phyloP scores from a whole-genome alignment of 53 echinoderm and acorn worm genomes.

The Echinarachnius parma region DNA sequence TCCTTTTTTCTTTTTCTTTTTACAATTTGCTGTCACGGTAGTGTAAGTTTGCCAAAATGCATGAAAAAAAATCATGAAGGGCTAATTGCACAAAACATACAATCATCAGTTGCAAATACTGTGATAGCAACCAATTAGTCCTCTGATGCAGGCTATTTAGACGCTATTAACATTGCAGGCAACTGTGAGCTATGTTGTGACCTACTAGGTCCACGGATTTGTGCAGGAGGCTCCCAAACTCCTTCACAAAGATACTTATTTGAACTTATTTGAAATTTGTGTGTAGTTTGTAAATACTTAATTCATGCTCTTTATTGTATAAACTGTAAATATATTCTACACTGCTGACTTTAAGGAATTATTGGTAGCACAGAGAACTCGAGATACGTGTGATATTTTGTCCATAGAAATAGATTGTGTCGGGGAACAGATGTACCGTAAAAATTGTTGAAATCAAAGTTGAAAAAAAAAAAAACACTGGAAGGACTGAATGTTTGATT shows the following conservation, averaged over 20 bases:
- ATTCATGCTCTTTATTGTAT: conserved; percentile 36
- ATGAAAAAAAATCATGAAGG: conserved; percentile 8
- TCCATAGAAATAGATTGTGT: conserved; percentile 31
- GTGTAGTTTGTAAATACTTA: conserved; percentile 41
- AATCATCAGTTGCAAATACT: too few species aligned
- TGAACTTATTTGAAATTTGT: background rate
- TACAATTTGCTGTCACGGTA: too few species aligned
- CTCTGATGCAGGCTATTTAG: too few species aligned
- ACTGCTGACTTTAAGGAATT: conserved; percentile 27
- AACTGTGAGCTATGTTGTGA: too few species aligned
- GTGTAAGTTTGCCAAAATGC: conserved; percentile 35
- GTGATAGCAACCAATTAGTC: too few species aligned
- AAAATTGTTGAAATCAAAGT: background rate
- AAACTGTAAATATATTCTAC: conserved; percentile 31
- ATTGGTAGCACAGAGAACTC: conserved; percentile 23
- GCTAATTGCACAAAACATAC: too few species aligned
- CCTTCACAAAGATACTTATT: background rate
- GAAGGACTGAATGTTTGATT: too few species aligned
- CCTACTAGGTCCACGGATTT: too few species aligned
- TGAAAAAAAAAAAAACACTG: too few species aligned
- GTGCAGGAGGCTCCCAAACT: too few species aligned
- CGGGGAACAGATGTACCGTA: conserved; percentile 5
- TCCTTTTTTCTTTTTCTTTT: background rate
- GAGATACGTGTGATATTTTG: conserved; percentile 30
- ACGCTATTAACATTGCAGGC: too few species aligned